Conservation (phyloP, 2,888 invertebrate genomes). For the Orgyia antiqua region DNA sequence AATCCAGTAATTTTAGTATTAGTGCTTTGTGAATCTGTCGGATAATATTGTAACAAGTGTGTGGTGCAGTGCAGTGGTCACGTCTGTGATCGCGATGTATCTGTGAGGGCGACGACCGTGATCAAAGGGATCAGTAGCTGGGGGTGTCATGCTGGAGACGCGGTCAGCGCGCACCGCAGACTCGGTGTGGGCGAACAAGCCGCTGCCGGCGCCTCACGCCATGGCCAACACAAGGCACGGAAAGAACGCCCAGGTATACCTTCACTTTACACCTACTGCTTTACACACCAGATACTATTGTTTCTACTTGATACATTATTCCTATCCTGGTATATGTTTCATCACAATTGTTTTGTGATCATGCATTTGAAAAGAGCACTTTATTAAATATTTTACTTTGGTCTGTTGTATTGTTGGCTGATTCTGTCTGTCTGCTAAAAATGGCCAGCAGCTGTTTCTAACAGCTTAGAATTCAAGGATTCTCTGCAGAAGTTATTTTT, state of each 20-base stretch:
- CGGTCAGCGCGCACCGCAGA: constrained; percentile 86
- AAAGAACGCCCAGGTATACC: constrained; percentile 82
- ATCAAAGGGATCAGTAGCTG: constrained; percentile 38
- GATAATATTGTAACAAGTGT: constrained; percentile 23
- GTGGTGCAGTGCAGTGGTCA: constrained; percentile 47
- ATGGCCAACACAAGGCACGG: constrained; percentile 79
- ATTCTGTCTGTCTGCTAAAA: constrained; percentile 4
- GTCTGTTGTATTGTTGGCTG: background rate
- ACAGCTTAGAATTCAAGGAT: no score
- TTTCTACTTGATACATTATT: constrained; percentile 11
- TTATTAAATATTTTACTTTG: background rate
- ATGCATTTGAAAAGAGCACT: background rate
- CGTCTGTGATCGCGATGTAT: constrained; percentile 57
- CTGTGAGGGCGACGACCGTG: constrained; percentile 50
- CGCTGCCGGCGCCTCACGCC: constrained; percentile 77
- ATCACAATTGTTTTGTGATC: no score
- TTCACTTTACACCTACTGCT: constrained; percentile 20
- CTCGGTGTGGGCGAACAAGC: constrained; percentile 81
- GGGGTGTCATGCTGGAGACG: constrained; percentile 84
- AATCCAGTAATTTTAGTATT: constrained; percentile 36
- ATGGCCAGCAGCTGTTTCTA: constrained; percentile 5
- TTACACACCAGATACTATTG: constrained; percentile 10
- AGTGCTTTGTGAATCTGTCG: constrained; percentile 26
- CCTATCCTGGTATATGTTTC: constrained; percentile 18
- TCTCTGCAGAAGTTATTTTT: no score